phyloP scores from a whole-genome alignment of 2,797 vertebrate genomes.

The Australoheros facetus region DNA sequence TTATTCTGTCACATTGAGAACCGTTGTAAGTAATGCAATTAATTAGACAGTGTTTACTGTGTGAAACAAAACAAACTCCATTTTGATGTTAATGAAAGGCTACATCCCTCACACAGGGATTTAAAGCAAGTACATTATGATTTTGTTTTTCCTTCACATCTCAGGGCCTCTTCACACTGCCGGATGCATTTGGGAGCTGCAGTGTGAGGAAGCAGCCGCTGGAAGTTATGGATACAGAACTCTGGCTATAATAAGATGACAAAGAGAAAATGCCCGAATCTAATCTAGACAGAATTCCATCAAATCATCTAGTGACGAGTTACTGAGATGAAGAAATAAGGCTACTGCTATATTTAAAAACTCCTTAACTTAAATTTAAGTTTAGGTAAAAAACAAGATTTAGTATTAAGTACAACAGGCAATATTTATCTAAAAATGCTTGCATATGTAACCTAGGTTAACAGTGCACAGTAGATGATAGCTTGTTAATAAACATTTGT shows the following conservation, averaged over 20 bases:
- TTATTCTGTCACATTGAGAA: constrained; percentile 60
- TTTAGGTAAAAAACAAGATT: not conserved
- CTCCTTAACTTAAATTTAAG: not conserved
- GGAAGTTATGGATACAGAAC: constrained; percentile 11
- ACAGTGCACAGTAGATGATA: no score
- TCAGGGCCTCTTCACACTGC: constrained; percentile 16
- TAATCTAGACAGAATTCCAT: constrained; percentile 33
- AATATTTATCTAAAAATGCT: not conserved
- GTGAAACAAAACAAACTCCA: constrained; percentile 64
- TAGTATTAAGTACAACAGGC: not conserved
- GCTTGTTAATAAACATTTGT: no score
- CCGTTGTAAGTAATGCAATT: constrained; percentile 60
- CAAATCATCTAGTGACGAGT: constrained; percentile 19
- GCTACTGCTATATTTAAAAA: not conserved
- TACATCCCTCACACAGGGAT: constrained; percentile 43
- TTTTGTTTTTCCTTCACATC: constrained; percentile 24
- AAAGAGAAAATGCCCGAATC: constrained; percentile 24
- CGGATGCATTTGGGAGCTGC: not conserved
- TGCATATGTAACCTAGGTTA: no score
- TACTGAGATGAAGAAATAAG: not conserved
- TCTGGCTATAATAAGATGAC: constrained; percentile 6
- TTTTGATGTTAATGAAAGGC: constrained; percentile 63
- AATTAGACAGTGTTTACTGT: constrained; percentile 66
- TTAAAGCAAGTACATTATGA: constrained; percentile 47
- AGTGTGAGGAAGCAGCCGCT: constrained; percentile 5